Conservation (phyloP, 2,113 vertebrate genomes). For the Coryphaenoides rupestris region DNA sequence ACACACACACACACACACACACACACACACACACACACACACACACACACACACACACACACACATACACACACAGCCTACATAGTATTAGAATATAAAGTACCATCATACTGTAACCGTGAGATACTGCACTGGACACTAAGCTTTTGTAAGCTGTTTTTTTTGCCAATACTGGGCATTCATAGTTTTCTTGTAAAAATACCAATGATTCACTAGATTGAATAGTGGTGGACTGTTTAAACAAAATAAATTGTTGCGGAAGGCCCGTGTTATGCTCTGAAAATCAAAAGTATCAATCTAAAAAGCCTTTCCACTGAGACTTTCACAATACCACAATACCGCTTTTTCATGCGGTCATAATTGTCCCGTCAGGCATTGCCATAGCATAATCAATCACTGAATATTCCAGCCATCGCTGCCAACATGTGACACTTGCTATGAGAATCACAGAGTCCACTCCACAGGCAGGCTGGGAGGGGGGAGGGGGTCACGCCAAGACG, state of each 20-base stretch:
- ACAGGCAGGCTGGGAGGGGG: conserved; percentile 45
- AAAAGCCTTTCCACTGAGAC: conserved; percentile 9
- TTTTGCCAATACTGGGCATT: neutral
- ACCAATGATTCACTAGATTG: neutral
- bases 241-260: too few species aligned
- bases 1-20: conserved; percentile 6
- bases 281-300: neutral
- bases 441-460: conserved; percentile 28
- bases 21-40: conserved; percentile 6
- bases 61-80: too few species aligned
- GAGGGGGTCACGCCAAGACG: conserved; percentile 39
- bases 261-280: too few species aligned
- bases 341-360: conserved; percentile 20
- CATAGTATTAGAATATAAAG: neutral
- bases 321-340: conserved; percentile 18
- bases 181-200: neutral
- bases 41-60: too few species aligned
- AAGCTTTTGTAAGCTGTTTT: neutral
- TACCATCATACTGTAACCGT: neutral
- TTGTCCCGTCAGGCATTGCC: conserved; percentile 24
- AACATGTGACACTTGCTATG: conserved; percentile 47
- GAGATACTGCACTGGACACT: neutral
- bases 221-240: too few species aligned
- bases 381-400: conserved; percentile 20
- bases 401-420: conserved; percentile 33